Evolutionary conservation across 2,888 invertebrate species (phyloP).

Genomic region (Polyommatus icarus): DNA sequence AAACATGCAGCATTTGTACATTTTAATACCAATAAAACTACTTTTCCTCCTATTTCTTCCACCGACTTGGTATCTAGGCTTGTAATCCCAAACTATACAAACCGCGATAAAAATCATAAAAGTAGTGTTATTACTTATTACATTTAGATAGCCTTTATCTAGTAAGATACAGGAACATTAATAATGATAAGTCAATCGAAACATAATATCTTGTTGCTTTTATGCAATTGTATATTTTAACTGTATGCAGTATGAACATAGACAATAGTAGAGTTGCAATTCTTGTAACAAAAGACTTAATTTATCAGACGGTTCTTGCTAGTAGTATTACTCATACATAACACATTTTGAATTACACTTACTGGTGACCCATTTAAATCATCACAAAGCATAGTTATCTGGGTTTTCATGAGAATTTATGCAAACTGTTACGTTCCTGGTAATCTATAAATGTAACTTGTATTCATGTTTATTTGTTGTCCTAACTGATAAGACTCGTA

Average conservation of each 20-base stretch:
- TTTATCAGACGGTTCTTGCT: background rate
- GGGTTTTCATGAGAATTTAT: background rate
- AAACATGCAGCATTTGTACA: background rate
- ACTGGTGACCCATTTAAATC: background rate
- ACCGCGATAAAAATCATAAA: background rate
- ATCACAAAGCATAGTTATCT: background rate
- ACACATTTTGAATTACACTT: background rate
- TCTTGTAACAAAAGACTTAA: background rate
- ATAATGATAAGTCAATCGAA: background rate
- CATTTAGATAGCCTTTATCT: slow-evolving; percentile 26
- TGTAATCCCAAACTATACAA: slow-evolving; percentile 2
- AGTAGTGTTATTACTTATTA: background rate
- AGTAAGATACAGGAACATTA: slow-evolving; percentile 14
- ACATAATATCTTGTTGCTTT: background rate
- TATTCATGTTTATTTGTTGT: background rate
- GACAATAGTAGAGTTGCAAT: background rate
- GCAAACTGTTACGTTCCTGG: background rate
- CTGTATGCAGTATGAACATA: background rate
- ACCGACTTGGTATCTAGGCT: background rate
- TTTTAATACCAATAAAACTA: background rate
- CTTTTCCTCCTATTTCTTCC: background rate
- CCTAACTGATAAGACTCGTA: background rate
- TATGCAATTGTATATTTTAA: background rate
- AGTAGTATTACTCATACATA: background rate
- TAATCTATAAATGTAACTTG: background rate